phyloP scores from a whole-genome alignment of 2,797 vertebrate genomes.

The Pseudomugil gertrudae region DNA sequence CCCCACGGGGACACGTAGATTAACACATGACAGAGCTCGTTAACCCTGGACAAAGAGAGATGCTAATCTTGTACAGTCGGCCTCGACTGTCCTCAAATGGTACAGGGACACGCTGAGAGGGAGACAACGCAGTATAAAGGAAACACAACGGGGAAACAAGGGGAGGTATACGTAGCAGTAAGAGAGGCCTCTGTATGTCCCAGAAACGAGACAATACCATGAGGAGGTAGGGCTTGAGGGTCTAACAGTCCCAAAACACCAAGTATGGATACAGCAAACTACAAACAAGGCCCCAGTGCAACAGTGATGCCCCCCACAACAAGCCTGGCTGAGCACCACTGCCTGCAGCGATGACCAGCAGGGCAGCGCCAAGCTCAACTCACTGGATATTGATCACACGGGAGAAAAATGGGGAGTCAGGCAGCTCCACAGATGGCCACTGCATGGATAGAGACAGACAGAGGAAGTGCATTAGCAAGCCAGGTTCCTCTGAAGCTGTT shows the following conservation, averaged over 20 bases:
- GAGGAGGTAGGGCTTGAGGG: slow-evolving; percentile 40
- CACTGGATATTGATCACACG: slow-evolving; percentile 68
- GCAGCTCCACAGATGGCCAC: slow-evolving; percentile 61
- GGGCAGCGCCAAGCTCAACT: slow-evolving; percentile 45
- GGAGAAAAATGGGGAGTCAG: slow-evolving; percentile 62
- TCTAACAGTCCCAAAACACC: slow-evolving; percentile 56
- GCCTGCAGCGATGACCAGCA: slow-evolving; percentile 57
- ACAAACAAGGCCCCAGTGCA: slow-evolving; percentile 47
- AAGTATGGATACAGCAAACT: slow-evolving; percentile 36
- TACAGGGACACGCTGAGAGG: slow-evolving; percentile 23
- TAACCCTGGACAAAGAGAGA: slow-evolving; percentile 85
- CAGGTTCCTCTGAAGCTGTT: slow-evolving; percentile 68
- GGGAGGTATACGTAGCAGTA: slow-evolving; percentile 34
- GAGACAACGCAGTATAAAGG: slow-evolving; percentile 20
- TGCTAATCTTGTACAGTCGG: slow-evolving; percentile 78
- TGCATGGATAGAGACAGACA: slow-evolving; percentile 36
- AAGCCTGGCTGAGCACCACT: slow-evolving; percentile 42
- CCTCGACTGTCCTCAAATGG: slow-evolving; percentile 57
- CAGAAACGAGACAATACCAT: slow-evolving; percentile 68
- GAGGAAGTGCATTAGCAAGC: slow-evolving; percentile 74
- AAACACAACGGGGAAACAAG: slow-evolving; percentile 40
- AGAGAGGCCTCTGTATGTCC: slow-evolving; percentile 64
- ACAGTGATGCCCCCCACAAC: slow-evolving; percentile 17
- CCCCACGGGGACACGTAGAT: slow-evolving; percentile 72
- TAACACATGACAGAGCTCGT: slow-evolving; percentile 83